A percentile compares a stretch with the other conserved stretches of the same genome.
phyloP scores from a whole-genome alignment of 2,113 vertebrate species.

The Upupa epops region DNA sequence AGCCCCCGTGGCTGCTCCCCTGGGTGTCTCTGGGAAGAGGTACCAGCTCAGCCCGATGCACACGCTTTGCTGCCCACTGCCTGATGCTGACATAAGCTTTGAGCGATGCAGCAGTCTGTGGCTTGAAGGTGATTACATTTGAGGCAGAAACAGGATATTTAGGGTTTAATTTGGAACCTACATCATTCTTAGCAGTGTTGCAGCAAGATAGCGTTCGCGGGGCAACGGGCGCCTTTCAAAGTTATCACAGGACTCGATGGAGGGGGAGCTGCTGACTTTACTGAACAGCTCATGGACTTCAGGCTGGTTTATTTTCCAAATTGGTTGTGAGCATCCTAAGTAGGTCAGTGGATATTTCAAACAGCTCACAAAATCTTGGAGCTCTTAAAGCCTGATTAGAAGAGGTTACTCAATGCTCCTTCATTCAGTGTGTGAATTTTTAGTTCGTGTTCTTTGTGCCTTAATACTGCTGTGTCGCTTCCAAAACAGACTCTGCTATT shows the following conservation, averaged over 20 bases:
- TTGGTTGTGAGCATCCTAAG: conserved; percentile 9
- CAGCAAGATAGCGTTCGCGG: background rate
- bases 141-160: background rate
- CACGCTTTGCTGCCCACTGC: background rate
- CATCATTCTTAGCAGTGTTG: background rate
- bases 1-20: background rate
- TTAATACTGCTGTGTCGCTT: background rate
- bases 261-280: background rate
- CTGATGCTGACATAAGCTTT: background rate
- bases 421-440: background rate
- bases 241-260: background rate
- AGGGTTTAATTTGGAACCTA: background rate
- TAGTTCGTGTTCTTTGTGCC: background rate
- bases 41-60: accelerated
- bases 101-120: background rate
- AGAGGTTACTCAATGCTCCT: background rate
- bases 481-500: background rate
- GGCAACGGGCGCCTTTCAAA: background rate
- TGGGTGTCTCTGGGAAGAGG: background rate
- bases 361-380: conserved; percentile 5
- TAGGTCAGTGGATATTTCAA: conserved; percentile 53
- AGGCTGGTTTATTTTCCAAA: background rate
- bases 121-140: background rate
- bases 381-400: conserved; percentile 43
- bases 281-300: background rate